Conservation (phyloP, 2,888 invertebrate species). For the Cheilosia soror region DNA sequence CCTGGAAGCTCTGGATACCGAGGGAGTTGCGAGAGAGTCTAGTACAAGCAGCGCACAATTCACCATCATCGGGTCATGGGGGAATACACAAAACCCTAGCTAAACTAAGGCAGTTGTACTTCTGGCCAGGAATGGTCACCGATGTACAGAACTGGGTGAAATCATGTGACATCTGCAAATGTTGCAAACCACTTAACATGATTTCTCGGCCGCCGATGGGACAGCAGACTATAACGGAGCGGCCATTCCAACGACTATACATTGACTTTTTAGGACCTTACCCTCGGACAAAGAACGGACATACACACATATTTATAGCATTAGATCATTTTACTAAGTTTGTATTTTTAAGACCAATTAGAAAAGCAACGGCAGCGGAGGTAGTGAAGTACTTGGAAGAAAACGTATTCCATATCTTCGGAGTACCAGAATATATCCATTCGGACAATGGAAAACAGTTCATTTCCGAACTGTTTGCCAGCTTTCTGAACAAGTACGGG, state of each 20-base stretch:
- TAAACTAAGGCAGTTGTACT: too few species aligned
- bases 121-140: neutral
- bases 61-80: neutral
- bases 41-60: neutral
- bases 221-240: neutral
- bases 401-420: neutral
- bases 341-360: neutral
- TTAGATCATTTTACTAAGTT: conserved; percentile 32
- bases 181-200: neutral
- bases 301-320: conserved; percentile 32
- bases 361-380: neutral
- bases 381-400: neutral
- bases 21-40: neutral
- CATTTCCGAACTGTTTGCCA: neutral
- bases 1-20: neutral
- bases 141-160: neutral
- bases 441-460: conserved; percentile 12
- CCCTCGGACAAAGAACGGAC: conserved; percentile 42
- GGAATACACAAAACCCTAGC: neutral
- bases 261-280: conserved; percentile 61
- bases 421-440: neutral
- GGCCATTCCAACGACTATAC: conserved; percentile 44
- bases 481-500: conserved; percentile 44
- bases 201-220: conserved; percentile 30
- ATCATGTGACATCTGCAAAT: neutral